Conservation (phyloP, 2,113 vertebrate species). For the Gopherus flavomarginatus region DNA sequence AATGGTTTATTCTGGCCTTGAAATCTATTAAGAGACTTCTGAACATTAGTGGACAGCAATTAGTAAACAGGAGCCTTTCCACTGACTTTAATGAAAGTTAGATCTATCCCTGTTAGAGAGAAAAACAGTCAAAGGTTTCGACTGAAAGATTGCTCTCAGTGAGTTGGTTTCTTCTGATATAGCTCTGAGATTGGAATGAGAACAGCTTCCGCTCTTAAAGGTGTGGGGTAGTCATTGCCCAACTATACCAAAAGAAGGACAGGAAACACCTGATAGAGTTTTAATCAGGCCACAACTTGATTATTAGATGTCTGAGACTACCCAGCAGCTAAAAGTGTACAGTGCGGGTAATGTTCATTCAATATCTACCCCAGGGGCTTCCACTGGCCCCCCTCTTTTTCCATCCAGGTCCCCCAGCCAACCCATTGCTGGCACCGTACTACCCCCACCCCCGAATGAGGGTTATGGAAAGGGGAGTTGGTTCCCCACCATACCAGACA, state of each 20-base stretch:
- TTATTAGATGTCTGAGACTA: not conserved
- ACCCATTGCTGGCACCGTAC: not conserved
- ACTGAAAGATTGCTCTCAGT: not conserved
- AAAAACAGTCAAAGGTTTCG: not conserved
- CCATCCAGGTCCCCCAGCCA: not conserved
- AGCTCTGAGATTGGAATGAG: not conserved
- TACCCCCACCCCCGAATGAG: not conserved
- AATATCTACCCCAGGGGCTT: not conserved
- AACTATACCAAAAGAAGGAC: not conserved
- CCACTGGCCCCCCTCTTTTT: not conserved
- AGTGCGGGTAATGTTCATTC: not conserved
- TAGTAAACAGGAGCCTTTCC: not conserved
- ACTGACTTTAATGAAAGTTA: not conserved
- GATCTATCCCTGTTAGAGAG: not conserved
- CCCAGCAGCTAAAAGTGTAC: not conserved
- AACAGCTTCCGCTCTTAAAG: not conserved
- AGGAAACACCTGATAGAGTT: no score
- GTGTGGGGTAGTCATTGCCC: not conserved
- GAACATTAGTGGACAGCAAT: not conserved
- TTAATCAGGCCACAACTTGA: not conserved
- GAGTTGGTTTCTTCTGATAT: not conserved
- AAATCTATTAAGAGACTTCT: not conserved
- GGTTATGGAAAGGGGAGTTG: not conserved
- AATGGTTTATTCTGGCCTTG: not conserved
- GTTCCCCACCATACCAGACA: not conserved